Evolutionary conservation across 2,888 invertebrate species (phyloP).

Genomic region (Ormia ochracea): DNA sequence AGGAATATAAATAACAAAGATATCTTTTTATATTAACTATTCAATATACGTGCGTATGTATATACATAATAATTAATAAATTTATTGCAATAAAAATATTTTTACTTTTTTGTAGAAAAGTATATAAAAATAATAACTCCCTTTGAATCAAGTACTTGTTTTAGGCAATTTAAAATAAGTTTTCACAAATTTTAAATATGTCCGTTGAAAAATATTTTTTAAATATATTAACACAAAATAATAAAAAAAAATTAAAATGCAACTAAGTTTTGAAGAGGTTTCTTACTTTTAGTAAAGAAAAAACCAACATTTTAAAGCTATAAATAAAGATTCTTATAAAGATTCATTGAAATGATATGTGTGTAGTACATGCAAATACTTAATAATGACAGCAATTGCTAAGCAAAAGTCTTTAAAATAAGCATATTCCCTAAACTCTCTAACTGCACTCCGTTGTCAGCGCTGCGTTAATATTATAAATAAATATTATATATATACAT

Average conservation of each 20-base stretch:
- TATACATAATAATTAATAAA: neutral
- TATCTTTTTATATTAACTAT: slow-evolving; percentile 5
- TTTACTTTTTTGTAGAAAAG: neutral
- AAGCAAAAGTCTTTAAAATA: slow-evolving; percentile 55
- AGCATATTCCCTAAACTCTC: slow-evolving; percentile 43
- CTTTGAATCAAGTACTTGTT: too few relatives aligned
- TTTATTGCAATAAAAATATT: neutral
- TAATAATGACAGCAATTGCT: slow-evolving; percentile 52
- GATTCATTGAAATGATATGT: slow-evolving; percentile 59
- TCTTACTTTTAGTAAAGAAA: neutral
- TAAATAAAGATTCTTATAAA: slow-evolving; percentile 46
- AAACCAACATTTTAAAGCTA: slow-evolving; percentile 48
- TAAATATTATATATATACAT: neutral
- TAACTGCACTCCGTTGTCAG: slow-evolving; percentile 5
- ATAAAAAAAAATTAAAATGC: neutral
- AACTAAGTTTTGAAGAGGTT: slow-evolving; percentile 9
- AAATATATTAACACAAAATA: too few relatives aligned
- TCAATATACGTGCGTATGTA: slow-evolving; percentile 12
- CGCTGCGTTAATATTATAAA: slow-evolving; percentile 19
- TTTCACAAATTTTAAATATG: too few relatives aligned
- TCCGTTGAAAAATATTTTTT: too few relatives aligned
- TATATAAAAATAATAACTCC: too few relatives aligned
- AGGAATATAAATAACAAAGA: slow-evolving; percentile 9
- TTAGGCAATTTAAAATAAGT: too few relatives aligned
- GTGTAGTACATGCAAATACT: slow-evolving; percentile 47